Base-by-base conservation (phyloP, 1,140 invertebrate species). In the Archivesica marissinica region DNA sequence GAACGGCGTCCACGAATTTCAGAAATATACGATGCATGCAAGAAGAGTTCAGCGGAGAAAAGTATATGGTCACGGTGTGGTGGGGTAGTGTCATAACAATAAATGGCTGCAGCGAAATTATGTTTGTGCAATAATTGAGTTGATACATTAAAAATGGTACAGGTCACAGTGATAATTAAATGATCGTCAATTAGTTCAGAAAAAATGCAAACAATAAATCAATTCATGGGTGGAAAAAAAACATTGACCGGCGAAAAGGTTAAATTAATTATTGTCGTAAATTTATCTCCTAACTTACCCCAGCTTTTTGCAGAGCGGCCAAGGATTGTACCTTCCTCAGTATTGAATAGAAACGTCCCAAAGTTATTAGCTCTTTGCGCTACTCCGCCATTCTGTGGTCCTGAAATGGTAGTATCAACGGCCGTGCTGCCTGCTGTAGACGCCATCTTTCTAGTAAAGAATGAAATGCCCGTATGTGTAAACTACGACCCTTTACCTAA, bases 271-370 rank as follows among this genome's bases (percentile, higher is more conserved):
- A 79, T 25, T 23, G 39, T 33, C 80, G 64, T 30, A 15, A 52
- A 47, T 28, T 66, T 4, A 20, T 41, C n/a, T 7, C 30, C 11
- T 64, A 35, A 85, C 89, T 83, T 86, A 90, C 89, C 88, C 89
- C 89, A 90, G 74, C 84, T 90, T 72, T 74, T 87, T 35, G 64
- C 89, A 56, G 70, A 79, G 50, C 89, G 85, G 56, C 89, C 89
- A 17, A 90, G 81, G 59, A 89, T 56, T 84, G 81, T 82, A 15
- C 81, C 81, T 54, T 81, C 59, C 20, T 89, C 88, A 25, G 79
- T 33, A 83, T 90, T 85, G 72, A 79, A 90, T 25, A 89, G 11
- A 85, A 90, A 90, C 3, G 66, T 81, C 13, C 17, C n/a, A 70
- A 89, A 89, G 44, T 75, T 72, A 33, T 64, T 30, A 17, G 87